Conservation (phyloP, 2,888 invertebrate genomes). For the Azorinus chamasolen region DNA sequence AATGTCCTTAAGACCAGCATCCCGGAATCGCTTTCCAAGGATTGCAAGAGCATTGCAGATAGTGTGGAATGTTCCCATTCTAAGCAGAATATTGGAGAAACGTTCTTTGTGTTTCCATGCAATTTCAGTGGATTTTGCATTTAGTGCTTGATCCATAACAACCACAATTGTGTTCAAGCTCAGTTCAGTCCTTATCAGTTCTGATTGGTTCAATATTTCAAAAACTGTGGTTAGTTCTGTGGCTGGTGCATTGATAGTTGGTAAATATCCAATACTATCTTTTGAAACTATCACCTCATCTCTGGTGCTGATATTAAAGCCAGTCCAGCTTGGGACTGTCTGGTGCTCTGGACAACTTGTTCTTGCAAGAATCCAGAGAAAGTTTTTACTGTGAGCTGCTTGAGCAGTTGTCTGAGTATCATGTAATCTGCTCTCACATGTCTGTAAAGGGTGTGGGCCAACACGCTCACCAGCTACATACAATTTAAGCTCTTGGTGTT, state of each 20-base stretch:
- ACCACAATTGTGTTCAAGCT: conserved; percentile 5
- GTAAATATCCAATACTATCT: conserved; percentile 20
- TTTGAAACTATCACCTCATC: background rate
- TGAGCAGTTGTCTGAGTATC: no score
- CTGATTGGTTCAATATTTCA: no score
- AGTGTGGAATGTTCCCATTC: conserved; percentile 46
- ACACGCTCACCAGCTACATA: no score
- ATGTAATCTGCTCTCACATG: no score
- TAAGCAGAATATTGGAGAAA: background rate
- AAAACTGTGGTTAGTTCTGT: conserved; percentile 5
- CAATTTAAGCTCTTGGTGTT: no score
- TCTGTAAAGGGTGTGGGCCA: no score
- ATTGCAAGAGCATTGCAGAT: conserved; percentile 17
- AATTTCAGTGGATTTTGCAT: conserved; percentile 29
- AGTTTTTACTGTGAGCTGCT: no score
- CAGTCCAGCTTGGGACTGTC: no score
- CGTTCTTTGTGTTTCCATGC: conserved; percentile 4
- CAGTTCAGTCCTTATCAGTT: background rate
- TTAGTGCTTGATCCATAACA: conserved; percentile 39
- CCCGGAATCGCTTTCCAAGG: conserved; percentile 30
- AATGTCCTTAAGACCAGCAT: conserved; percentile 32
- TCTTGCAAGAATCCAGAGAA: no score
- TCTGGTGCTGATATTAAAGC: background rate
- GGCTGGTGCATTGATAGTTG: conserved; percentile 11
- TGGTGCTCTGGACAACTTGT: no score